Percentiles rank a stretch among this genome's conserved stretches.
Conservation (phyloP, 2,113 vertebrate genomes). For the Chelonoidis abingdonii region DNA sequence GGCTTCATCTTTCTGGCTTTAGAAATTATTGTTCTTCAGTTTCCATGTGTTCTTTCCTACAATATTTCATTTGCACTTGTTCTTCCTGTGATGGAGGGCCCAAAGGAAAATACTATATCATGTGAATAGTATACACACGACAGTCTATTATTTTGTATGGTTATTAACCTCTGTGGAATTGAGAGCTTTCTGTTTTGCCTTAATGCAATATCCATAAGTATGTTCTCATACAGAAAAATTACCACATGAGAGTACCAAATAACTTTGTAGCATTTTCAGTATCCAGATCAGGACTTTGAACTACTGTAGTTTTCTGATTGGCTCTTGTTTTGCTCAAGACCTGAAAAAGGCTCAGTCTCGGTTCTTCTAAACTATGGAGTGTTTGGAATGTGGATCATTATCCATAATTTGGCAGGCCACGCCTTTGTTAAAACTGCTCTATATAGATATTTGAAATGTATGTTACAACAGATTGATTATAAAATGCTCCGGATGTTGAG, state of each 20-base stretch:
- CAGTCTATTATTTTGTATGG: slow-evolving; percentile 70
- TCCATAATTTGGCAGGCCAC: neutral
- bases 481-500: neutral
- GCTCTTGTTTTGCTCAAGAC: neutral
- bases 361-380: neutral
- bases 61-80: slow-evolving; percentile 76
- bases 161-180: slow-evolving; percentile 69
- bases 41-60: slow-evolving; percentile 59
- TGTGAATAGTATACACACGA: slow-evolving; percentile 71
- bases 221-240: slow-evolving; percentile 35
- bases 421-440: neutral
- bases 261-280: slow-evolving; percentile 30
- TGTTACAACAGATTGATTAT: neutral
- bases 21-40: slow-evolving; percentile 66
- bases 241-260: neutral
- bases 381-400: neutral
- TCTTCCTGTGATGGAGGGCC: slow-evolving; percentile 69
- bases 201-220: slow-evolving; percentile 75
- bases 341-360: neutral
- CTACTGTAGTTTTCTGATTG: neutral
- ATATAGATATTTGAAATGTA: neutral
- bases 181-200: slow-evolving; percentile 68
- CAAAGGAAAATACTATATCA: slow-evolving; percentile 72
- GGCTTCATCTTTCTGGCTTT: slow-evolving; percentile 59
- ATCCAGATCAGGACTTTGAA: neutral